Percentiles rank a stretch among this genome's conserved stretches.
phyloP scores from a whole-genome alignment of 2,888 invertebrate species.

The Troides oblongomaculatus region DNA sequence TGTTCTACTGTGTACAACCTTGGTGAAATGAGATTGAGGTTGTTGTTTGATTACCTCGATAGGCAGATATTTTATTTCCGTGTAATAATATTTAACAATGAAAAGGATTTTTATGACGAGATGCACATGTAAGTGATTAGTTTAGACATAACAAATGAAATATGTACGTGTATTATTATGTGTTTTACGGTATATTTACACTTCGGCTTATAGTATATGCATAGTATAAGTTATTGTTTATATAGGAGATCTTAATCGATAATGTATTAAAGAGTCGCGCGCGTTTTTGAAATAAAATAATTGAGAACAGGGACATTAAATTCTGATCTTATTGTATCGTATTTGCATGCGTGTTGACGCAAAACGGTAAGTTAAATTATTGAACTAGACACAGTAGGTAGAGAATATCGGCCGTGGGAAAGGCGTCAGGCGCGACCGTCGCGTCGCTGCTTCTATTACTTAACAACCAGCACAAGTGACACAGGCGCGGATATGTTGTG shows the following conservation, averaged over 20 bases:
- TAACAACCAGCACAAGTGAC: slow-evolving; percentile 1
- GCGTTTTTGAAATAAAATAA: not conserved
- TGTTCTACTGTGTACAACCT: slow-evolving; percentile 17
- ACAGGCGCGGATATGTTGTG: not conserved
- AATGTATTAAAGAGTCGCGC: slow-evolving; percentile 6
- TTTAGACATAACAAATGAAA: not conserved
- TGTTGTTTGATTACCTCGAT: slow-evolving; percentile 13
- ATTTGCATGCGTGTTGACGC: slow-evolving; percentile 32
- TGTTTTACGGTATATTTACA: too few species aligned
- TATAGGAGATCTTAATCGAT: not conserved
- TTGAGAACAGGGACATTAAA: slow-evolving; percentile 19
- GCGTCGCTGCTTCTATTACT: slow-evolving; percentile 27
- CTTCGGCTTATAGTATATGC: too few species aligned
- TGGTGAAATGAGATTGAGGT: slow-evolving; percentile 15
- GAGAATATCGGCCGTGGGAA: slow-evolving; percentile 64
- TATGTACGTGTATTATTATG: not conserved
- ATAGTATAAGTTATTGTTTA: not conserved
- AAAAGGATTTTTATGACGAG: not conserved
- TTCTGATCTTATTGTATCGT: slow-evolving; percentile 28
- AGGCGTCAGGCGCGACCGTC: slow-evolving; percentile 43
- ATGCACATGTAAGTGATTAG: not conserved
- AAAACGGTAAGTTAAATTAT: slow-evolving; percentile 51
- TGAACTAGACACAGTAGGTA: slow-evolving; percentile 59
- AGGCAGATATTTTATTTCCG: slow-evolving; percentile 6
- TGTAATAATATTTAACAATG: slow-evolving; percentile 11